Conservation (phyloP, 2,113 vertebrate species). For the Felis chaus region DNA sequence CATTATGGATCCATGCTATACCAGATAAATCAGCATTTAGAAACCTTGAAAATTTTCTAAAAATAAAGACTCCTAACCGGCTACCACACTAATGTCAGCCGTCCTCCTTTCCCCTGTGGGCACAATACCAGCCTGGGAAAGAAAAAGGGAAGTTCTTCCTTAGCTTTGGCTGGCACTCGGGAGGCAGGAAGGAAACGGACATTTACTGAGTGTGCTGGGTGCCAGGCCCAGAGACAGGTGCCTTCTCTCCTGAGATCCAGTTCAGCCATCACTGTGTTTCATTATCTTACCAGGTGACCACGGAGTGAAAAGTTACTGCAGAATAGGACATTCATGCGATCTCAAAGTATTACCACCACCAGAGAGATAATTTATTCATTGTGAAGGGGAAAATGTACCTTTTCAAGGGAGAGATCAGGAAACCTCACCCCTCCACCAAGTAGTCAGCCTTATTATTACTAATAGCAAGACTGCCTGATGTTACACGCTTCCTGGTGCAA, state of each 20-base stretch:
- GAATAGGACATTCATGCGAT: background rate
- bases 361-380: background rate
- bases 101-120: background rate
- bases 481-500: rapidly evolving
- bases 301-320: background rate
- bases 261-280: background rate
- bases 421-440: no score
- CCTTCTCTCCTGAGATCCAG: background rate
- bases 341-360: background rate
- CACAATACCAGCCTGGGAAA: background rate
- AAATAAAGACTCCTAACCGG: background rate
- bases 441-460: background rate
- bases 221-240: background rate
- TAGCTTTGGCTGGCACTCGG: background rate
- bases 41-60: constrained; percentile 50
- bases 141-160: background rate
- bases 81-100: background rate
- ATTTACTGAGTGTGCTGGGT: background rate
- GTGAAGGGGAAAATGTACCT: background rate
- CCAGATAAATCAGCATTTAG: background rate
- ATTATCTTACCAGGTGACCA: background rate
- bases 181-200: background rate
- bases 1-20: constrained; percentile 12
- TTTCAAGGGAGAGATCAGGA: background rate
- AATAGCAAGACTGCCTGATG: background rate